A percentile compares a stretch with the other conserved stretches of the same genome.
Evolutionary conservation across 2,797 vertebrate genomes (phyloP).

Genomic region (Molothrus ater): DNA sequence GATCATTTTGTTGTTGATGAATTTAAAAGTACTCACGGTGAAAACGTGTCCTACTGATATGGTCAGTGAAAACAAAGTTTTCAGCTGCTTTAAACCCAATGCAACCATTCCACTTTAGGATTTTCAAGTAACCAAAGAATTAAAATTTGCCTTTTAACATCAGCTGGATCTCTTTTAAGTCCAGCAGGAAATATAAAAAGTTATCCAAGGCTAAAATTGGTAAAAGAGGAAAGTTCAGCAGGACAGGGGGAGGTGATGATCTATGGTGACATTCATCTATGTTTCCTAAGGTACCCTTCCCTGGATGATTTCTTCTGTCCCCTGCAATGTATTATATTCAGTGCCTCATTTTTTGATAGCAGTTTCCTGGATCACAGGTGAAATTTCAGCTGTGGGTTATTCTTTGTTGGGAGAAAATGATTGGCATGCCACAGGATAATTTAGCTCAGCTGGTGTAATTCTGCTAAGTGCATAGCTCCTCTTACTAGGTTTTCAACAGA

Average conservation of each 20-base stretch:
- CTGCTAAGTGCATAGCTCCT: background rate
- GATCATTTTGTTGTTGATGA: background rate
- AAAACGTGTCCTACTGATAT: background rate
- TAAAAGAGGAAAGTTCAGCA: conserved; percentile 19
- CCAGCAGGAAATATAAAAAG: background rate
- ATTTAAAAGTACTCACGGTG: background rate
- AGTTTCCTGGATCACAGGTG: conserved; percentile 2
- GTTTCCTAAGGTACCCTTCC: background rate
- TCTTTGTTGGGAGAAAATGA: conserved; percentile 11
- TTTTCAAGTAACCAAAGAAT: conserved; percentile 3
- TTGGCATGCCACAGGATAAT: background rate
- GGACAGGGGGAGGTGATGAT: conserved; percentile 28
- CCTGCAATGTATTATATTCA: background rate
- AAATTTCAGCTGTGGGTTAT: background rate
- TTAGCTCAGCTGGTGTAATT: background rate
- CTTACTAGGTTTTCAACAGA: background rate
- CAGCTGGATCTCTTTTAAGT: conserved; percentile 1
- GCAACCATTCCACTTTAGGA: background rate
- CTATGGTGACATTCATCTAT: background rate
- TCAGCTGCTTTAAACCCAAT: background rate
- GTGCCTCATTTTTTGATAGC: background rate
- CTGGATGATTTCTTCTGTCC: background rate
- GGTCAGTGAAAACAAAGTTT: background rate
- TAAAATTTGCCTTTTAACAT: background rate
- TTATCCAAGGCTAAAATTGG: conserved; percentile 3